Conservation (phyloP, 2,888 invertebrate genomes). For the Taenaris catops region DNA sequence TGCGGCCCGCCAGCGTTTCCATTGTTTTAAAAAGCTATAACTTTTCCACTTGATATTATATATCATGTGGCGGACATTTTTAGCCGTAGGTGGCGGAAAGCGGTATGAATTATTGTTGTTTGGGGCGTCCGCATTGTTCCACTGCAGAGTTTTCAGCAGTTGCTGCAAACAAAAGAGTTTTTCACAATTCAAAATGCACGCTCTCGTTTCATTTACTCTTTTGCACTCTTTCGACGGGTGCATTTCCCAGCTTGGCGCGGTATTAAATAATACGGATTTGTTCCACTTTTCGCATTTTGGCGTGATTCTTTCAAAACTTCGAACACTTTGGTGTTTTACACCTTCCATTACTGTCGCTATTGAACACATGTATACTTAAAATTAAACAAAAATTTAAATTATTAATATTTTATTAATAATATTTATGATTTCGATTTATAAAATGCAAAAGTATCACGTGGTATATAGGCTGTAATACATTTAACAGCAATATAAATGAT, state of each 20-base stretch:
- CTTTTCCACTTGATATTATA: constrained; percentile 75
- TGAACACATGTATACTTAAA: no score
- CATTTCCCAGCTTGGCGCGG: constrained; percentile 69
- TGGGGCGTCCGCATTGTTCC: constrained; percentile 73
- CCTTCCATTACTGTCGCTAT: no score
- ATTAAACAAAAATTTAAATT: no score
- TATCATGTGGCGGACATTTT: constrained; percentile 76
- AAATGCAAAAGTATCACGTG: no score
- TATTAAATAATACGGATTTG: constrained; percentile 72
- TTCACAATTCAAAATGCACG: constrained; percentile 76
- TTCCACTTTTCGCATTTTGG: constrained; percentile 57
- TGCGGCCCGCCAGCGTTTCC: constrained; percentile 45
- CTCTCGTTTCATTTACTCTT: constrained; percentile 78
- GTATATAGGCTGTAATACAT: no score
- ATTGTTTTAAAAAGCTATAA: constrained; percentile 76
- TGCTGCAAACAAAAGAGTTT: constrained; percentile 71
- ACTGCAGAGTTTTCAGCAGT: constrained; percentile 59
- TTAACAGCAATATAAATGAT: no score
- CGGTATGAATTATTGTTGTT: constrained; percentile 79
- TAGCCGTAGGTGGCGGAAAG: constrained; percentile 78
- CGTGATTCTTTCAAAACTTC: constrained; percentile 23
- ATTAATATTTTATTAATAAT: no score
- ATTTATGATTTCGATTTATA: no score
- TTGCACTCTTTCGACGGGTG: constrained; percentile 70
- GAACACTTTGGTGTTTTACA: constrained; percentile 1